Percentiles rank a stretch among this genome's conserved stretches.
These are phyloP conservation scores for Drosophila leontia DNA, from an alignment of 1,140 invertebrate species.

Conservation along the genomic window DNA sequence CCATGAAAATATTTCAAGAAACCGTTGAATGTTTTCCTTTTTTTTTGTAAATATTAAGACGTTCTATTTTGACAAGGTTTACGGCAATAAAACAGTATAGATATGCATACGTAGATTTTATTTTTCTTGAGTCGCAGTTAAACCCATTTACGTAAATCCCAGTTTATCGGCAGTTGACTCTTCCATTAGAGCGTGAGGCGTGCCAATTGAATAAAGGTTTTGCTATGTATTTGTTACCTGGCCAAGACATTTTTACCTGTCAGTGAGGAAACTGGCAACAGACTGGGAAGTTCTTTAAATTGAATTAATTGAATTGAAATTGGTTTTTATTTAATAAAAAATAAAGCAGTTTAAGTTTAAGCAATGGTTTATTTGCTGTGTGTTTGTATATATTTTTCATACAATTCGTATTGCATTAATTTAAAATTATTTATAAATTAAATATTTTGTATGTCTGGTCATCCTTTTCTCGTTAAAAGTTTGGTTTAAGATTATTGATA, in stretches of 20 bases:
- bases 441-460: not conserved
- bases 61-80: constrained; percentile 29
- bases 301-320: not conserved
- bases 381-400: not conserved
- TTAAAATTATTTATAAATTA: not conserved
- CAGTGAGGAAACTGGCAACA: not conserved
- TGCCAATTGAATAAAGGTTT: constrained; percentile 29
- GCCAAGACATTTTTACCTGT: constrained; percentile 1
- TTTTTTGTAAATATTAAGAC: constrained; percentile 27
- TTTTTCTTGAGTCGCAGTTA: constrained; percentile 25
- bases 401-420: not conserved
- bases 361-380: not conserved
- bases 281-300: constrained; percentile 4
- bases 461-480: not conserved
- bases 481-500: not conserved
- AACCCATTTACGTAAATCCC: constrained; percentile 23
- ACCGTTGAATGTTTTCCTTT: constrained; percentile 4
- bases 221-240: constrained; percentile 14
- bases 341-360: not conserved
- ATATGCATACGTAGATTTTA: constrained; percentile 15
- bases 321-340: not conserved
- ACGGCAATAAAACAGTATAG: constrained; percentile 20
- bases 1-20: constrained; percentile 25
- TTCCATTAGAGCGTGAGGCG: constrained; percentile 35
- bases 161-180: constrained; percentile 18